Percentiles rank a stretch among this genome's conserved stretches.
Evolutionary conservation across 2,113 vertebrate species (phyloP).

Genomic region (Prunella himalayana): DNA sequence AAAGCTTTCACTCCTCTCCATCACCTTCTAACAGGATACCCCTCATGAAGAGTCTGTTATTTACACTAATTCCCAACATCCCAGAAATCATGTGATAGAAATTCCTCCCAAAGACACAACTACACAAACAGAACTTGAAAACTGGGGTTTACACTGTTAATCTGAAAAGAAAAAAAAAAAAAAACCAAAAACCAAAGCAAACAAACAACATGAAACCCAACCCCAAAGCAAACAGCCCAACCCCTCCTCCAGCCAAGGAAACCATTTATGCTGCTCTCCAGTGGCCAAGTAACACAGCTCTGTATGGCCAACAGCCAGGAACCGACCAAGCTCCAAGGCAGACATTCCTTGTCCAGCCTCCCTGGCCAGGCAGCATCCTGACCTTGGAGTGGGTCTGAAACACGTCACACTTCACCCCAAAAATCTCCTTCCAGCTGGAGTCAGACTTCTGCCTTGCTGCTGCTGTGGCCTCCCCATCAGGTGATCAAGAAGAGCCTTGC

Average conservation of each 20-base stretch:
- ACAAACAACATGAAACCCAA: neutral
- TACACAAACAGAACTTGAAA: neutral
- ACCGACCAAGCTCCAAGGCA: neutral
- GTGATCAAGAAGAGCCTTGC: neutral
- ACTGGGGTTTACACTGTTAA: neutral
- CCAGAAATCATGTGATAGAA: neutral
- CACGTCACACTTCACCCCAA: neutral
- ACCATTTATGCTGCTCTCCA: neutral
- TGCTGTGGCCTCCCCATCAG: neutral
- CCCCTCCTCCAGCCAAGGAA: neutral
- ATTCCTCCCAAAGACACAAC: neutral
- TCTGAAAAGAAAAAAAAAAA: neutral
- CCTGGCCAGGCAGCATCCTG: neutral
- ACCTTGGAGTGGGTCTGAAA: neutral
- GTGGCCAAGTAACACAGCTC: neutral
- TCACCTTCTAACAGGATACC: accelerated
- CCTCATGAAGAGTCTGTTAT: neutral
- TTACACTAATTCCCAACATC: neutral
- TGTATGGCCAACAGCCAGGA: neutral
- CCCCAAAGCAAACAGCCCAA: neutral
- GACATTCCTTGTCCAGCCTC: neutral
- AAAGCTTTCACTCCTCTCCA: neutral
- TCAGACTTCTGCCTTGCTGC: neutral
- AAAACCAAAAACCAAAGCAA: neutral
- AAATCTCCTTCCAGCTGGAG: neutral